phyloP scores from a whole-genome alignment of 2,113 vertebrate genomes.

The Gila orcuttii region DNA sequence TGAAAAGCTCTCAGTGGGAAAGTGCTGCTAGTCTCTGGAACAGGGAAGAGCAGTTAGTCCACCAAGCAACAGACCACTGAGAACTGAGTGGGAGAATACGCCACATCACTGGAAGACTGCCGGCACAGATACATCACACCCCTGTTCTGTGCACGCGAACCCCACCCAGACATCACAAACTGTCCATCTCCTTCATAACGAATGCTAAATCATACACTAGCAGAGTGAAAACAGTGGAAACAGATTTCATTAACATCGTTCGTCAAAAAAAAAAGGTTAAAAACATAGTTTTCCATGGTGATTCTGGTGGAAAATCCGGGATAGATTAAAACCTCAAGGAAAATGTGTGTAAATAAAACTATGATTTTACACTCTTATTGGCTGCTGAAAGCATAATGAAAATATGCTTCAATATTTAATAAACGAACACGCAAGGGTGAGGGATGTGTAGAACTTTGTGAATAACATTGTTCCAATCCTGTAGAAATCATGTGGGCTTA shows the following conservation, averaged over 20 bases:
- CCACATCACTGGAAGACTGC: conserved; percentile 26
- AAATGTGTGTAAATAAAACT: neutral
- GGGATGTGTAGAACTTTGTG: too few relatives aligned
- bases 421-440: neutral
- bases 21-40: conserved; percentile 43
- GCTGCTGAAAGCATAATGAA: neutral
- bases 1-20: conserved; percentile 38
- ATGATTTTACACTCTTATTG: neutral
- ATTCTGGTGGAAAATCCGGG: neutral
- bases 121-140: conserved; percentile 34
- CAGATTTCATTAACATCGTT: conserved; percentile 19
- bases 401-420: neutral
- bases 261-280: neutral
- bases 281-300: neutral
- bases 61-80: conserved; percentile 42
- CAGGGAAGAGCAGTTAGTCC: conserved; percentile 30
- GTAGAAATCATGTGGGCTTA: too few relatives aligned
- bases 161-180: conserved; percentile 33
- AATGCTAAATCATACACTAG: conserved; percentile 25
- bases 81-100: conserved; percentile 31
- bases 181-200: neutral
- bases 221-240: neutral
- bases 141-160: conserved; percentile 12
- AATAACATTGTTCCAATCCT: too few relatives aligned
- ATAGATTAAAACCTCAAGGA: neutral